Evolutionary conservation across 2,797 vertebrate genomes (phyloP).

Genomic region (Propithecus deckenii): DNA sequence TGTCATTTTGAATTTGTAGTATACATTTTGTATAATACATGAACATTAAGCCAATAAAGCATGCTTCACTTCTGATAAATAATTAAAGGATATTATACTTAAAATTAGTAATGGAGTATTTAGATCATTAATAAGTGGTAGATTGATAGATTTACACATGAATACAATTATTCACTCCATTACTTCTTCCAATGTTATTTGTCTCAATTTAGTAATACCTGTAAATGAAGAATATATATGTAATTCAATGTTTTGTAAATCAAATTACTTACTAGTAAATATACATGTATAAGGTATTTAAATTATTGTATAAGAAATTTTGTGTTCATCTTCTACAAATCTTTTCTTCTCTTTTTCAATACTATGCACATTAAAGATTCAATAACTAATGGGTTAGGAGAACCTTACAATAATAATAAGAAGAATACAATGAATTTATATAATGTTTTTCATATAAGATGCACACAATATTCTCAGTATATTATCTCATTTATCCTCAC

Average conservation of each 20-base stretch:
- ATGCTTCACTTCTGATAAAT: not conserved
- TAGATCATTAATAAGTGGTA: not conserved
- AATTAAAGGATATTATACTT: not conserved
- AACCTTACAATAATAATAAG: not conserved
- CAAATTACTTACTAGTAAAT: not conserved
- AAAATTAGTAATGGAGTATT: not conserved
- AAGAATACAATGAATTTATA: not conserved
- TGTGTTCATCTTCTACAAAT: not conserved
- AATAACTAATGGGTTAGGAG: not conserved
- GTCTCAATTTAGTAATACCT: not conserved
- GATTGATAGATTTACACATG: not conserved
- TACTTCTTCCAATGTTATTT: not conserved
- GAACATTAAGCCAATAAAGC: not conserved
- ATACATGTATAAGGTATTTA: not conserved
- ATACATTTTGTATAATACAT: not conserved
- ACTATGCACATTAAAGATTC: not conserved
- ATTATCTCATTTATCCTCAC: conserved; percentile 29
- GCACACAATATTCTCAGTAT: not conserved
- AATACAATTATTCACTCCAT: not conserved
- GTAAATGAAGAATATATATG: not conserved
- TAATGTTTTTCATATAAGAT: not conserved
- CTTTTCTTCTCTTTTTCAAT: not conserved
- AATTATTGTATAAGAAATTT: not conserved
- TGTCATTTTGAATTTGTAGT: not conserved
- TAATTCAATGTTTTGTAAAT: not conserved